Conservation (phyloP, 2,888 invertebrate species). For the Acronicta psi region DNA sequence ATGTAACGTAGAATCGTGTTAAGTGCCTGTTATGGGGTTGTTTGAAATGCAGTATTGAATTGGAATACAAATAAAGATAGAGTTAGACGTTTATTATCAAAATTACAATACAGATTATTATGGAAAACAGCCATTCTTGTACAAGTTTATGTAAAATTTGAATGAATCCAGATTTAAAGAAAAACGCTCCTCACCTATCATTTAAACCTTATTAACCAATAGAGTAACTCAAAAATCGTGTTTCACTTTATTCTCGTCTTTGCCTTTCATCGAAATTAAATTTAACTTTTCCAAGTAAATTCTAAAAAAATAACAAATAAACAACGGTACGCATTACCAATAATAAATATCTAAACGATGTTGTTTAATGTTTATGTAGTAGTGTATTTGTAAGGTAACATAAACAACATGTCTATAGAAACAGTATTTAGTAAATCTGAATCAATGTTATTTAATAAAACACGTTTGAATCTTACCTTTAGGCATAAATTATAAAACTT, state of each 20-base stretch:
- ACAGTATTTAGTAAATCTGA: conserved; percentile 62
- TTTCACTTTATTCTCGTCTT: too few relatives aligned
- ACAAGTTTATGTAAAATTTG: too few relatives aligned
- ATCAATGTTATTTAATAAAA: conserved; percentile 63
- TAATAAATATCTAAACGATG: conserved; percentile 35
- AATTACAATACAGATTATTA: not conserved
- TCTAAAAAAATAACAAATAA: conserved; percentile 44
- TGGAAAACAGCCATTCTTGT: not conserved
- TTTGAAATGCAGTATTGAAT: conserved; percentile 3
- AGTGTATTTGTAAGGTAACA: conserved; percentile 63
- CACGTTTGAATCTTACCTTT: conserved; percentile 58
- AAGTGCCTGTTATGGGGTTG: conserved; percentile 10
- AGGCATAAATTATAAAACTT: conserved; percentile 24
- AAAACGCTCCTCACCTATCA: not conserved
- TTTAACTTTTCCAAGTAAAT: conserved; percentile 36
- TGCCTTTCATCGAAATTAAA: conserved; percentile 10
- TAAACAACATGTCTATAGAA: conserved; percentile 64
- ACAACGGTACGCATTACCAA: conserved; percentile 40
- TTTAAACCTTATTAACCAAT: not conserved
- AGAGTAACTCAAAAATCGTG: too few relatives aligned
- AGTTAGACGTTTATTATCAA: not conserved
- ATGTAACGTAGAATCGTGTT: conserved; percentile 10
- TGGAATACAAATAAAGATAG: not conserved
- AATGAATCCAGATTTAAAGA: too few relatives aligned
- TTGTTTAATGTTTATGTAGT: conserved; percentile 66